Percentiles rank a stretch among this genome's conserved stretches.
Conservation (phyloP, 92 coral and sea anemone genomes). For the Porites divaricata region DNA sequence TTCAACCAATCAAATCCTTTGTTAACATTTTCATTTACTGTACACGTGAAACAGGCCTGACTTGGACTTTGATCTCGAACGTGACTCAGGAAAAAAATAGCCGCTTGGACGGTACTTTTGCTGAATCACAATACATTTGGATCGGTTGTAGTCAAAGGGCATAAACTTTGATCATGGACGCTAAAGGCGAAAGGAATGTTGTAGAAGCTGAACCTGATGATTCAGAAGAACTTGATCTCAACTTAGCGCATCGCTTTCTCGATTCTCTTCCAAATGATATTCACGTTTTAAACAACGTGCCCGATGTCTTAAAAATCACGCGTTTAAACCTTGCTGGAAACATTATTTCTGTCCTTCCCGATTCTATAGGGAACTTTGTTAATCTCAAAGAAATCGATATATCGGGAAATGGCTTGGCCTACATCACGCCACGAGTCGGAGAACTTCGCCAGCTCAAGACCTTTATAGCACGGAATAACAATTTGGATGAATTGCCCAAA, state of each 20-base stretch:
- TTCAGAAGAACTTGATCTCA: slow-evolving; percentile 38
- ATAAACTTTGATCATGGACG: background rate
- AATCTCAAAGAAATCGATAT: slow-evolving; percentile 84
- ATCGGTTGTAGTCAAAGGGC: background rate
- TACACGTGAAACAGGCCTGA: slow-evolving; percentile 8
- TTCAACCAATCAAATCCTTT: slow-evolving; percentile 33
- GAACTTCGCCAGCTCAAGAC: slow-evolving; percentile 74
- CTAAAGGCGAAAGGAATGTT: background rate
- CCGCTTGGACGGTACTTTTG: too few relatives aligned
- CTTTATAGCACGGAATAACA: slow-evolving; percentile 81
- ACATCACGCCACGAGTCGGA: slow-evolving; percentile 74
- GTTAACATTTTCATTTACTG: background rate
- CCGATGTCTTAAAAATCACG: slow-evolving; percentile 63
- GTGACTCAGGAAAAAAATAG: slow-evolving; percentile 15
- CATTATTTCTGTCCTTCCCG: slow-evolving; percentile 81
- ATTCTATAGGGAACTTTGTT: slow-evolving; percentile 73
- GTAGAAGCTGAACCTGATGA: background rate
- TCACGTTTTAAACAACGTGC: slow-evolving; percentile 71
- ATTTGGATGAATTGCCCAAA: slow-evolving; percentile 86
- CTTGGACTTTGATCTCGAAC: slow-evolving; percentile 23
- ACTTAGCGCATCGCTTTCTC: slow-evolving; percentile 76
- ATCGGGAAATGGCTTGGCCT: slow-evolving; percentile 84
- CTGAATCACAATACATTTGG: background rate
- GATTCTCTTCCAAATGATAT: slow-evolving; percentile 77
- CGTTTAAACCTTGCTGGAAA: slow-evolving; percentile 82